These are phyloP conservation scores for Zaprionus inermis DNA, from an alignment of 1,140 invertebrate species.

Conservation along the genomic window DNA sequence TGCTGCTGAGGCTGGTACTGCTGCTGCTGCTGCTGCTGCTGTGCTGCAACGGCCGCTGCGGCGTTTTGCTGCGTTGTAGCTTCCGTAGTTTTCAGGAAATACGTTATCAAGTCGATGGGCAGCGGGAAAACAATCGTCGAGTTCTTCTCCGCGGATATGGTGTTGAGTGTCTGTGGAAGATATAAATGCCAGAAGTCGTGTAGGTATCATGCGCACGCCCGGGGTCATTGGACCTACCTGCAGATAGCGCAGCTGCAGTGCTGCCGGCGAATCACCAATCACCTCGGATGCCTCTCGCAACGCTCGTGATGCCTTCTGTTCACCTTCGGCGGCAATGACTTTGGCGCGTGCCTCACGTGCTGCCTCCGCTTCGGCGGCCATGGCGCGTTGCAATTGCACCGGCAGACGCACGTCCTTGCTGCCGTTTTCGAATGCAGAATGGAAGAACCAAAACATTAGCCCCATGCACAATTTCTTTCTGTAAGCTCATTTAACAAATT, in stretches of 20 bases:
- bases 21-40: conserved; percentile 41
- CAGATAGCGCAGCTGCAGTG: conserved; percentile 88
- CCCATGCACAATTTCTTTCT: conserved; percentile 18
- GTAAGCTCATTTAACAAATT: conserved; percentile 15
- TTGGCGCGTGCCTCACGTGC: conserved; percentile 92
- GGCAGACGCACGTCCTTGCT: conserved; percentile 97
- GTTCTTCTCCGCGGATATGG: conserved; percentile 98
- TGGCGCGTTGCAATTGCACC: conserved; percentile 93
- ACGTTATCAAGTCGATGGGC: conserved; percentile 94
- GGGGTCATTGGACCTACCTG: conserved; percentile 66
- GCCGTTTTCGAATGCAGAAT: conserved; percentile 54
- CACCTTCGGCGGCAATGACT: conserved; percentile 93
- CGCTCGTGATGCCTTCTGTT: conserved; percentile 95
- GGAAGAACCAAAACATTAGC: conserved; percentile 60
- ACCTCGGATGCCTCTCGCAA: conserved; percentile 96
- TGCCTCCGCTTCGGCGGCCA: conserved; percentile 96
- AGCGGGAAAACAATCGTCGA: conserved; percentile 99
- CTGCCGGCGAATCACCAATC: conserved; percentile 95
- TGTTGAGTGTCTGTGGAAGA: conserved; percentile 92
- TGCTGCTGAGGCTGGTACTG: conserved; percentile 17
- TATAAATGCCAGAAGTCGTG: no score
- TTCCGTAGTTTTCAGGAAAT: conserved; percentile 87
- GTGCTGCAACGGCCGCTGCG: conserved; percentile 35
- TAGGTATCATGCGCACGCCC: background rate
- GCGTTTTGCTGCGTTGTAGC: conserved; percentile 68